A percentile compares a stretch with the other conserved stretches of the same genome.
phyloP scores from a whole-genome alignment of 2,797 vertebrate species.

The Simalia tracyae region DNA sequence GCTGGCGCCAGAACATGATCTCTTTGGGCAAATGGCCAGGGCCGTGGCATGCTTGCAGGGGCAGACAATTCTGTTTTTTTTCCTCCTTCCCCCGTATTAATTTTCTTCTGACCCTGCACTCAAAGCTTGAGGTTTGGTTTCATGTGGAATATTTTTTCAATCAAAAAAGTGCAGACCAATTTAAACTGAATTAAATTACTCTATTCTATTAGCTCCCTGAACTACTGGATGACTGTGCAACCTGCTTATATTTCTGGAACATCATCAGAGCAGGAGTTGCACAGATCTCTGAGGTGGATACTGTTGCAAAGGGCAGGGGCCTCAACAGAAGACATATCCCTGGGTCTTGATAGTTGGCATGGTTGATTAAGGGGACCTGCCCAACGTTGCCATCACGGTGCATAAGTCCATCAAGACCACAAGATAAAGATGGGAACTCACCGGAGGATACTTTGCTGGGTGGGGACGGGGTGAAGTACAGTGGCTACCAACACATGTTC shows the following conservation, averaged over 20 bases:
- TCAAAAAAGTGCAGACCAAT: not conserved
- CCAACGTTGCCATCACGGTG: not conserved
- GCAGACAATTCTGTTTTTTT: not conserved
- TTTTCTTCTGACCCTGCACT: too few relatives aligned
- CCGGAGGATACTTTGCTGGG: not conserved
- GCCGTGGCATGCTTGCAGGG: not conserved
- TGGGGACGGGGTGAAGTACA: not conserved
- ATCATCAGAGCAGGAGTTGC: not conserved
- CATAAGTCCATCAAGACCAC: not conserved
- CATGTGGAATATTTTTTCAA: not conserved
- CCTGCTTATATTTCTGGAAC: not conserved
- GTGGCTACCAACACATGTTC: not conserved
- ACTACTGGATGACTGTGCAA: not conserved
- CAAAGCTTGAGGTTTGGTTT: not conserved
- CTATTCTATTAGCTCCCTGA: not conserved
- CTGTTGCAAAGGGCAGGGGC: not conserved
- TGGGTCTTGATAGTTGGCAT: not conserved
- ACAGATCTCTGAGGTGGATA: not conserved
- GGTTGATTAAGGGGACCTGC: not conserved
- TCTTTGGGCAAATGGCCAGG: not conserved
- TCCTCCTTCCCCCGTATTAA: not conserved
- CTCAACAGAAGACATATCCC: not conserved
- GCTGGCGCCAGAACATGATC: not conserved
- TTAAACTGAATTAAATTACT: not conserved
- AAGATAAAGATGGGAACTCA: not conserved